Conservation (phyloP, 2,113 vertebrate species). For the Lates calcarifer region DNA sequence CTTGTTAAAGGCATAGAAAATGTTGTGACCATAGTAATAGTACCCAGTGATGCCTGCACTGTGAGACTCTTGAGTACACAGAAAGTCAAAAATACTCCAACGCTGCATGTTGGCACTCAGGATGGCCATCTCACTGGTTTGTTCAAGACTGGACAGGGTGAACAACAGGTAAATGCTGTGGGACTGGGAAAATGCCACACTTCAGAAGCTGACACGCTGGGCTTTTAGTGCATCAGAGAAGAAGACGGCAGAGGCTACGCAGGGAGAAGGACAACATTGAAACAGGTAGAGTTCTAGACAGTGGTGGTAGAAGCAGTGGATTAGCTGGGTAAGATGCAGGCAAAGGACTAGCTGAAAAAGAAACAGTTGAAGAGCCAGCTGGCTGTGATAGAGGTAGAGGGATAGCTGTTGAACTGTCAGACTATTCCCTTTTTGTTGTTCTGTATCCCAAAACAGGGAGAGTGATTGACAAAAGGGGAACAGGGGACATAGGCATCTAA, state of each 20-base stretch:
- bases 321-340: not conserved
- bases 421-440: not conserved
- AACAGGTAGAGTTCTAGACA: not conserved
- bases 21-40: no score
- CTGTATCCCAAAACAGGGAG: not conserved
- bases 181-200: no score
- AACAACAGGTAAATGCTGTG: no score
- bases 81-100: no score
- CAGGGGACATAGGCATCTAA: not conserved
- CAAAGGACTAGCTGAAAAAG: not conserved
- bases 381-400: no score
- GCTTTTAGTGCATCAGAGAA: not conserved
- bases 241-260: not conserved
- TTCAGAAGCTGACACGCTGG: not conserved
- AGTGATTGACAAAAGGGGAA: not conserved
- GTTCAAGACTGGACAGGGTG: no score
- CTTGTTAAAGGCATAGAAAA: no score
- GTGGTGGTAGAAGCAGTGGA: not conserved
- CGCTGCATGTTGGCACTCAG: no score
- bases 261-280: not conserved
- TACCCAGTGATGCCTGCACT: no score
- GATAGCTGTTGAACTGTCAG: not conserved
- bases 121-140: no score
- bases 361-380: slow-evolving; percentile 2
- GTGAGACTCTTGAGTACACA: no score